Evolutionary conservation across 1,140 invertebrate genomes (phyloP), one percentile per base, ranked within the genome.

Genomic region (Diplogasteroides magnus): DNA sequence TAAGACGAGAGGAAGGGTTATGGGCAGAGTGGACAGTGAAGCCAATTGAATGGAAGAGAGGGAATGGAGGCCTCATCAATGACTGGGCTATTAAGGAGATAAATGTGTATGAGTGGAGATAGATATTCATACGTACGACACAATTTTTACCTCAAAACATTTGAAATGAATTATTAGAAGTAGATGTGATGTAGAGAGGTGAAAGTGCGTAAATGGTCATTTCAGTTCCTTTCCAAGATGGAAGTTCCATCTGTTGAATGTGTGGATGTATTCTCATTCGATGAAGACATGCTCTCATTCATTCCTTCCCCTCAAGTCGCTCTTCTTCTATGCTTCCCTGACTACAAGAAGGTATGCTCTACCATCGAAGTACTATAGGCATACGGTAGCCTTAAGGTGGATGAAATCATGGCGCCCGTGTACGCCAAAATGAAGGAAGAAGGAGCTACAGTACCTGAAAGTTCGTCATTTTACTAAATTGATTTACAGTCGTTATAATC

Each of bases 211-310:
- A 11, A 48, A 48, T 48, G 19, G 19, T 27, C 6, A 28, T 66
- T 74, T 64, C 57, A 75, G 71, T 69, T 69, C 29, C 62, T 74
- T 26, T 25, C 31, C 13, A 74, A 69, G 61, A 68, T 75, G 61
- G 74, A 67, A 31, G 69, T 75, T 3, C 62, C 15, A 26, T 64
- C 56, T 25, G 73, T 68, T 37, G 59, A 75, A 59, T 28, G 32
- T 2, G 37, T 68, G 26, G 74, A 75, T 48, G 74, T 75, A 14
- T 72, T 65, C 26, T 61, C 58, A 28, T 75, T 75, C 55, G 74
- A 75, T 26, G 70, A 70, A 19, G 74, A 75, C 32, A 27, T 68
- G 25, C 60, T 68, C 27, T 27, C n/a, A 11, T 69, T 63, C 31
- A 37, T 75, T 56, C 57, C 61, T 37, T 26, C 69, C 25, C 74